Percentiles rank a stretch among this genome's conserved stretches.
Conservation (phyloP, 2,797 vertebrate species). For the Knipowitschia caucasica region DNA sequence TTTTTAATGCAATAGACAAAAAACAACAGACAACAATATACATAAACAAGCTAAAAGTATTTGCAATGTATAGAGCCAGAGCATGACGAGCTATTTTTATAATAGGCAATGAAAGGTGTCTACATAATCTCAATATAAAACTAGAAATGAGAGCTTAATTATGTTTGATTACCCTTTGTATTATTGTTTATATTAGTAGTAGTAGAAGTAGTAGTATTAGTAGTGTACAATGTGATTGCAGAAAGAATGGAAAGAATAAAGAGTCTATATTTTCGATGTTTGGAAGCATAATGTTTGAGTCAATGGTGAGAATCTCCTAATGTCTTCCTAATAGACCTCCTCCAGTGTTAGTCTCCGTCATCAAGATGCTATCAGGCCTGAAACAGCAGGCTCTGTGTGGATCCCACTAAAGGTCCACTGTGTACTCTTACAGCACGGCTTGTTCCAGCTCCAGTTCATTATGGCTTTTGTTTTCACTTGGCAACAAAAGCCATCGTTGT, state of each 20-base stretch:
- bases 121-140: no score
- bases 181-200: no score
- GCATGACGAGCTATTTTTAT: no score
- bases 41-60: neutral
- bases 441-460: constrained; percentile 39
- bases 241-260: neutral
- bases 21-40: no score
- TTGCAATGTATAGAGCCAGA: no score
- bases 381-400: constrained; percentile 59
- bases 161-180: no score
- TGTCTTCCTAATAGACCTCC: constrained; percentile 52
- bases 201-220: neutral
- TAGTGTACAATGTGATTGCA: neutral
- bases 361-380: constrained; percentile 59
- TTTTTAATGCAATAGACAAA: constrained; percentile 6
- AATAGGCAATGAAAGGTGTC: no score
- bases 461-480: constrained; percentile 57
- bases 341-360: constrained; percentile 51
- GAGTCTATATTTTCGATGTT: constrained; percentile 10
- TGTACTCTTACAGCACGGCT: constrained; percentile 48
- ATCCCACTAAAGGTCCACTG: constrained; percentile 45
- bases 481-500: constrained; percentile 60
- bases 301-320: constrained; percentile 58
- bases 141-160: no score
- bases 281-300: constrained; percentile 40